phyloP scores from a whole-genome alignment of 1,140 invertebrate species.

The Phocides pigmalion region DNA sequence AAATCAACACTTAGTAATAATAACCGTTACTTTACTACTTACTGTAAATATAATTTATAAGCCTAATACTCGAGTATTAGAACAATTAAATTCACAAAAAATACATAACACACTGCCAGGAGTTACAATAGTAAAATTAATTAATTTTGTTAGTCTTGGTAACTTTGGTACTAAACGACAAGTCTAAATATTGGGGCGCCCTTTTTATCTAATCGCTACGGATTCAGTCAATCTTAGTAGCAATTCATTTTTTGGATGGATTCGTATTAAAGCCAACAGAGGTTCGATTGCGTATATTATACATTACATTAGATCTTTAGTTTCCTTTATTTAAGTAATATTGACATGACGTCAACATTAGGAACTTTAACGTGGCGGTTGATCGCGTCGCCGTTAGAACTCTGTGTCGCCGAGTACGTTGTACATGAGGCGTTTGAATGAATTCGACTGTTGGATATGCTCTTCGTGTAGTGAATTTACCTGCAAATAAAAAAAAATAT shows the following conservation, averaged over 20 bases:
- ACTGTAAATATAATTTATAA: slow-evolving; percentile 75
- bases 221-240: slow-evolving; percentile 44
- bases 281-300: neutral
- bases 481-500: slow-evolving; percentile 68
- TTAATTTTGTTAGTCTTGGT: slow-evolving; percentile 76
- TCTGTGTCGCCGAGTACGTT: slow-evolving; percentile 92
- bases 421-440: slow-evolving; percentile 96
- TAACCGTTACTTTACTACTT: slow-evolving; percentile 78
- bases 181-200: slow-evolving; percentile 46
- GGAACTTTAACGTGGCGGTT: slow-evolving; percentile 19
- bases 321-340: slow-evolving; percentile 9
- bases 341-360: slow-evolving; percentile 18
- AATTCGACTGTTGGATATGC: slow-evolving; percentile 94
- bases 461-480: slow-evolving; percentile 87
- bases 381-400: slow-evolving; percentile 82
- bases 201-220: slow-evolving; percentile 46
- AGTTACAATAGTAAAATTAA: slow-evolving; percentile 63
- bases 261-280: slow-evolving; percentile 18
- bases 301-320: neutral
- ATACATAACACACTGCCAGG: slow-evolving; percentile 74
- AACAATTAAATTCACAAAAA: slow-evolving; percentile 77
- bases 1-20: slow-evolving; percentile 80
- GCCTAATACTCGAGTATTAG: slow-evolving; percentile 83
- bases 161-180: slow-evolving; percentile 62
- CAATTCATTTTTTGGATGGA: neutral